Evolutionary conservation across 2,113 vertebrate genomes (phyloP), one percentile per base, ranked within the genome.

Genomic region (Gorsachius goisagi): DNA sequence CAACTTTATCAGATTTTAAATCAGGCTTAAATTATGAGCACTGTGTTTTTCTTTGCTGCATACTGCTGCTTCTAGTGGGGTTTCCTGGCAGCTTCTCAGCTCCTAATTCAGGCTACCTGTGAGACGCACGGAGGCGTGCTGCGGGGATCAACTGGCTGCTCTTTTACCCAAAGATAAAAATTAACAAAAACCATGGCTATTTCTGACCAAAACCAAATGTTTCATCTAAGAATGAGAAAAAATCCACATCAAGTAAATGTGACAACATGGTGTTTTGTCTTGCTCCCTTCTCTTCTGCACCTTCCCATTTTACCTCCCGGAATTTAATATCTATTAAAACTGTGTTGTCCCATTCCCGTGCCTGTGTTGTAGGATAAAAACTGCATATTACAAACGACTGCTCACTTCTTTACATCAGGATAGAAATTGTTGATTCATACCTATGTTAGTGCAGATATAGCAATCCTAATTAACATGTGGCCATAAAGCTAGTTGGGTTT

Each of bases 11-110:
- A 66, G 50, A 58, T 69, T 71, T 28, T 90, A 67, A 81, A 85
- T 83, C 74, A 71, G 53, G 26, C 9, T 79, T 37, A 78, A 87
- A 14, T 73, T 76, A 19, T 19, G 45, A 91, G 16, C 49, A 27
- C 45, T 44, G 22, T 67, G 73, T 37, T 87, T 85, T 79, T 21
- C 55, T 88, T 88, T 7, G 0, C 74, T 71, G 15, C 52, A 35
- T 53, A 20, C 35, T 39, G 53, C 78, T 94, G 50, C 58, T 85
- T 52, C 55, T 82, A 35, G 37, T 32, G 23, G 20, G 33, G n/a
- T 92, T 91, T 96, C 86, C 26, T 85, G 81, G 55, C 74, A 79
- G 71, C 41, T 73, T 89, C 69, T 88, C 66, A 92, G 81, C 55
- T 95, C 37, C 49, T 87, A 81, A 47, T 81, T 84, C 94, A 75